These are phyloP conservation scores for Hippocampus guttulatus DNA, from an alignment of 2,113 vertebrate species.

Conservation along the genomic window DNA sequence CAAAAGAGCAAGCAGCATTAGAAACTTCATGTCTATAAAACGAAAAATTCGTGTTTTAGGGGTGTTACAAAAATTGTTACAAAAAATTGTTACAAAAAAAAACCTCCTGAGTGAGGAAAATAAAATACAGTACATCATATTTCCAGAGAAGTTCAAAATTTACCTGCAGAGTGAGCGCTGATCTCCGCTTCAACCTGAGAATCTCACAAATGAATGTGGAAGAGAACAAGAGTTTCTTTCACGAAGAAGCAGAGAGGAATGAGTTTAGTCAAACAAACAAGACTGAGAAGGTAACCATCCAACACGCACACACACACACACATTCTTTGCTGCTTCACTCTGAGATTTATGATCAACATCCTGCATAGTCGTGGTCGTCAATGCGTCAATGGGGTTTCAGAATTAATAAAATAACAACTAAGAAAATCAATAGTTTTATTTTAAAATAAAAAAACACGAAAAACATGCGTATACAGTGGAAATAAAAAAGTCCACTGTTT, in stretches of 20 bases:
- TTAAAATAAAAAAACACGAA: no score
- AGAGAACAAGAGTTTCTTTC: constrained; percentile 54
- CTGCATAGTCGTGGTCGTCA: constrained; percentile 1
- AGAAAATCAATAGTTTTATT: no score
- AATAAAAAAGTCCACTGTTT: no score
- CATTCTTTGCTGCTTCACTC: not conserved
- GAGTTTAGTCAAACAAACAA: constrained; percentile 33
- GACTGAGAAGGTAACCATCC: constrained; percentile 3
- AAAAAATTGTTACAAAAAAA: no score
- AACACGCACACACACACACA: constrained; percentile 3
- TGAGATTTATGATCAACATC: constrained; percentile 28
- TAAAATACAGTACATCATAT: not conserved
- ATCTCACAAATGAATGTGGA: constrained; percentile 30
- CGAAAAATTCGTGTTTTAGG: not conserved
- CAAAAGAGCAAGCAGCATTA: constrained; percentile 47
- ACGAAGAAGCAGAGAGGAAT: constrained; percentile 26
- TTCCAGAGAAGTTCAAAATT: constrained; percentile 15
- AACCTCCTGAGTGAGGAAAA: not conserved
- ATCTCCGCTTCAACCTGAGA: constrained; percentile 28
- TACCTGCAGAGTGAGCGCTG: constrained; percentile 37
- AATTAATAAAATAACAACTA: not conserved
- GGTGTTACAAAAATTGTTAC: no score
- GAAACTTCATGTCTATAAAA: constrained; percentile 46
- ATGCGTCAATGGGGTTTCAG: not conserved
- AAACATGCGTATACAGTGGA: no score